phyloP scores from a whole-genome alignment of 2,113 vertebrate genomes.

The Onychorhynchus coronatus region DNA sequence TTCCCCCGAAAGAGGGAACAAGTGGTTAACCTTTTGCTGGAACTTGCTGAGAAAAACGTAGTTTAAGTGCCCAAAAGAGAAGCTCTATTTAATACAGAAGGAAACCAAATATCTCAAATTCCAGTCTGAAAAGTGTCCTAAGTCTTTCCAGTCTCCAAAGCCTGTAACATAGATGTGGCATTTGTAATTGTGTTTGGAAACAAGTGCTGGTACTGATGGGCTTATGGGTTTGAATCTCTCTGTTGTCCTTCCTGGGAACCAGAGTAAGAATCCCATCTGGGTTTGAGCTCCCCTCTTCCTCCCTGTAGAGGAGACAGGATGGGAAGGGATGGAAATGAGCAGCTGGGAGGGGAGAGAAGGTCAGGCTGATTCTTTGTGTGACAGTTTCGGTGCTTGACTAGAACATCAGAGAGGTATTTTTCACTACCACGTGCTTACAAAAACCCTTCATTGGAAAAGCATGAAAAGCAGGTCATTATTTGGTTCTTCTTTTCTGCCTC shows the following conservation, averaged over 20 bases:
- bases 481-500: background rate
- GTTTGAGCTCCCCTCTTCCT: background rate
- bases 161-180: rapidly evolving
- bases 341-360: background rate
- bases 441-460: background rate
- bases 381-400: background rate
- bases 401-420: background rate
- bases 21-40: background rate
- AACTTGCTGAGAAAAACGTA: background rate
- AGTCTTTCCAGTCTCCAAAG: background rate
- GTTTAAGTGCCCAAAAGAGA: background rate
- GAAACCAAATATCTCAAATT: background rate
- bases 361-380: background rate
- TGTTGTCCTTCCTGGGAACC: background rate
- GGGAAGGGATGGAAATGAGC: background rate
- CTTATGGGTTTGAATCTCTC: background rate
- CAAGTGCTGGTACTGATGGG: background rate
- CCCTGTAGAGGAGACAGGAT: background rate
- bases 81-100: background rate
- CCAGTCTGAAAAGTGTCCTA: background rate
- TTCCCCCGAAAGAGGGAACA: background rate
- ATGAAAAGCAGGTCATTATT: background rate
- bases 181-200: background rate
- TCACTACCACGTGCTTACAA: background rate
- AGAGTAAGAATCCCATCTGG: background rate